Evolutionary conservation across 2,888 invertebrate species (phyloP).

Genomic region (Mythimna lalbum): DNA sequence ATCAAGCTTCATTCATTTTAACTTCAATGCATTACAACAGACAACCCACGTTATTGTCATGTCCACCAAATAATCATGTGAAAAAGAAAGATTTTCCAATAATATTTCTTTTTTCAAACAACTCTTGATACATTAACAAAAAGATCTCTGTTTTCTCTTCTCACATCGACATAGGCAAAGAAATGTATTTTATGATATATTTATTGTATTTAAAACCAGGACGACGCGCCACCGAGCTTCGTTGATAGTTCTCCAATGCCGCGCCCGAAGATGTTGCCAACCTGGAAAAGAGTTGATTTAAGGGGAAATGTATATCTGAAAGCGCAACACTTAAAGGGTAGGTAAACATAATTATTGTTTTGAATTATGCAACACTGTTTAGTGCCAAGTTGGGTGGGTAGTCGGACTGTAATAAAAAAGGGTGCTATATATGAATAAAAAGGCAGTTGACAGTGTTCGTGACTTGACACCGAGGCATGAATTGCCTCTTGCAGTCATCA

Average conservation of each 20-base stretch:
- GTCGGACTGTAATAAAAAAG: background rate
- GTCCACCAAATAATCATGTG: slow-evolving; percentile 18
- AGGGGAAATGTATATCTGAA: background rate
- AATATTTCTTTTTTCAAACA: slow-evolving; percentile 1
- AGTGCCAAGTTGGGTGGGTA: background rate
- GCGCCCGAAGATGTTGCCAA: slow-evolving; percentile 97
- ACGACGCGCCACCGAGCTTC: slow-evolving; percentile 95
- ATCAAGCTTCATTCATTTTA: slow-evolving; percentile 19
- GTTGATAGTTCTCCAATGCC: slow-evolving; percentile 97
- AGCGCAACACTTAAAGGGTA: background rate
- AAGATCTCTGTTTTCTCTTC: slow-evolving; percentile 73
- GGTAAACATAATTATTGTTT: background rate
- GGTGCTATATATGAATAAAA: too few species aligned
- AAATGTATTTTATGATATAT: slow-evolving; percentile 71
- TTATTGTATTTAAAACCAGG: slow-evolving; percentile 93
- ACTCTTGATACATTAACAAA: slow-evolving; percentile 72
- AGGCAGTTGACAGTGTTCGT: too few species aligned
- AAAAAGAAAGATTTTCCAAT: background rate
- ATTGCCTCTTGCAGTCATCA: too few species aligned
- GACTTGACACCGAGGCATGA: too few species aligned
- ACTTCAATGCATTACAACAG: slow-evolving; percentile 14
- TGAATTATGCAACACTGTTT: background rate
- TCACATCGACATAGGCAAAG: slow-evolving; percentile 78
- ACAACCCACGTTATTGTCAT: slow-evolving; percentile 40
- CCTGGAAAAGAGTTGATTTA: slow-evolving; percentile 84